Conservation (phyloP, 2,113 vertebrate species). For the Ciconia stormi region DNA sequence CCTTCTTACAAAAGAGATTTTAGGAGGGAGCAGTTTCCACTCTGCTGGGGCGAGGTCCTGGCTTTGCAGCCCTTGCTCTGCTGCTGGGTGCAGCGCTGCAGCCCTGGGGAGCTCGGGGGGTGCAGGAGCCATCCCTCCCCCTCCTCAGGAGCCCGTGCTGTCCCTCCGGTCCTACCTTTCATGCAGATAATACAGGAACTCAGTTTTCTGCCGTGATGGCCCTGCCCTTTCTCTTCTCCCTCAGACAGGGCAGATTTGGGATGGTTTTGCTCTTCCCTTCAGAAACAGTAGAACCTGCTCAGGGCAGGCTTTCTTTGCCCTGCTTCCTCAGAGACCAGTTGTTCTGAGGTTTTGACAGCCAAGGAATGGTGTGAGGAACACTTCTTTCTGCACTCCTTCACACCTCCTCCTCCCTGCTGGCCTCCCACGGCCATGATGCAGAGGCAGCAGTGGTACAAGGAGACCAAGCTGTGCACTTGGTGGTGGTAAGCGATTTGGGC, state of each 20-base stretch:
- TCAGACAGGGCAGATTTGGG: background rate
- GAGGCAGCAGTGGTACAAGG: background rate
- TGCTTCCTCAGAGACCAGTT: background rate
- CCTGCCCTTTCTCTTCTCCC: background rate
- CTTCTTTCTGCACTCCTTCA: background rate
- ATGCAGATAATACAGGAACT: background rate
- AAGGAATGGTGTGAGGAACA: background rate
- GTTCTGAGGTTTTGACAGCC: background rate
- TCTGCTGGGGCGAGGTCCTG: accelerated
- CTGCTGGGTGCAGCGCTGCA: accelerated
- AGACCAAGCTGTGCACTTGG: background rate
- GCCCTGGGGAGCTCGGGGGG: accelerated
- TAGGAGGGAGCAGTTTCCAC: background rate
- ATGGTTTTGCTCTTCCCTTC: background rate
- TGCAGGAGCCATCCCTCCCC: background rate
- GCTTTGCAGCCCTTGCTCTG: background rate
- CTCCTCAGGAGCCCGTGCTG: background rate
- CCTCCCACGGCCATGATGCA: accelerated
- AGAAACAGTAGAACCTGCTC: background rate
- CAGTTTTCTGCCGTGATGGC: background rate
- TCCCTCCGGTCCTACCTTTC: background rate
- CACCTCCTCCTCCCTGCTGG: background rate
- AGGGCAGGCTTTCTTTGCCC: background rate
- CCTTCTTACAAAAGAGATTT: background rate
- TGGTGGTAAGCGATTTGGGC: accelerated